These are phyloP conservation scores for Hucho hucho DNA, from an alignment of 2,113 vertebrate genomes.

Conservation along the genomic window DNA sequence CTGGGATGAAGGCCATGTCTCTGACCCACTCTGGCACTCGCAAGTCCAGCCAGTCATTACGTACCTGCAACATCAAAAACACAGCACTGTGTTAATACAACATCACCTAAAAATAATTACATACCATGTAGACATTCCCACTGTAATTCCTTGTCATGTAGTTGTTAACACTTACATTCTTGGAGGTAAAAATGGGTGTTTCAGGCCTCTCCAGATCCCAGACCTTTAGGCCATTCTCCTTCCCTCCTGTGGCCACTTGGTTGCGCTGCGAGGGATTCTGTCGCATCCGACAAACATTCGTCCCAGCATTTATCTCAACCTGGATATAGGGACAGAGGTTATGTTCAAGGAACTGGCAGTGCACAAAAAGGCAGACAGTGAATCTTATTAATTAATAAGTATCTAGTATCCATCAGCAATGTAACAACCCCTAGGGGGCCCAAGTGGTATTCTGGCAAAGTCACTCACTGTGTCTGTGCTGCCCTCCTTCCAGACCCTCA, in stretches of 20 bases:
- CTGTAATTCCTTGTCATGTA: too few relatives aligned
- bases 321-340: conserved; percentile 11
- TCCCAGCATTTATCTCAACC: conserved; percentile 63
- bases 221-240: conserved; percentile 84
- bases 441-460: not conserved
- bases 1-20: conserved; percentile 84
- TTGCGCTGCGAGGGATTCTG: conserved; percentile 64
- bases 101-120: not conserved
- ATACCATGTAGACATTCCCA: not conserved
- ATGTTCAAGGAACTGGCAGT: not conserved
- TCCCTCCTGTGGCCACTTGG: conserved; percentile 82
- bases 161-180: conserved; percentile 73
- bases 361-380: not conserved
- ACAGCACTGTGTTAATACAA: not conserved
- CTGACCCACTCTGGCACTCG: conserved; percentile 82
- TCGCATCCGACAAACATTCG: conserved; percentile 78
- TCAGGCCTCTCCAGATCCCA: conserved; percentile 85
- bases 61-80: conserved; percentile 59
- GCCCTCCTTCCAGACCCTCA: conserved; percentile 80
- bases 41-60: conserved; percentile 85
- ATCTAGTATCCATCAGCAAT: not conserved
- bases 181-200: conserved; percentile 78
- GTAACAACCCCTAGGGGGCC: not conserved
- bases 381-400: not conserved
- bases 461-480: conserved; percentile 41